Conservation (phyloP, 2,888 invertebrate species). For the Xanthia icteritia region DNA sequence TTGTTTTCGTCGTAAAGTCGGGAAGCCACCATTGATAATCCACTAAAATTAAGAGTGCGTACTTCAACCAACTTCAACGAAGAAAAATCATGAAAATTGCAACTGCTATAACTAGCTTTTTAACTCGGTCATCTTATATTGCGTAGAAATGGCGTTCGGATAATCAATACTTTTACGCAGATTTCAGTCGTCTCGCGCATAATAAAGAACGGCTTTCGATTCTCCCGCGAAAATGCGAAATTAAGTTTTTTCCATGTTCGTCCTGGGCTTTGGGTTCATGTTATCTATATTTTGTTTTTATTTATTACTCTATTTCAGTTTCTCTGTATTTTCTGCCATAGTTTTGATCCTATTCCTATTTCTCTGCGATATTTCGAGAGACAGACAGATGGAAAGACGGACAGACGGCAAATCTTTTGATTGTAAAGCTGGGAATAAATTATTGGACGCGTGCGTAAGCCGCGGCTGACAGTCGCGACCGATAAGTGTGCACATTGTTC, state of each 20-base stretch:
- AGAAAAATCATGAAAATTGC: not conserved
- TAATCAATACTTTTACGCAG: conserved; percentile 71
- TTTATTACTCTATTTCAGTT: too few relatives aligned
- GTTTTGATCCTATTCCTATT: not conserved
- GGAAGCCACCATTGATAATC: conserved; percentile 22
- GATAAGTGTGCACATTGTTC: too few relatives aligned
- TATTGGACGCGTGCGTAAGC: too few relatives aligned
- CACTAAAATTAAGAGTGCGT: conserved; percentile 11
- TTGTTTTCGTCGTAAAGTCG: conserved; percentile 57
- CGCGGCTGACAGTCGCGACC: too few relatives aligned
- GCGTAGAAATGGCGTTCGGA: conserved; percentile 68
- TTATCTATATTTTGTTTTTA: not conserved
- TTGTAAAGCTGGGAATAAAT: too few relatives aligned
- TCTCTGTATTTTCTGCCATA: too few relatives aligned
- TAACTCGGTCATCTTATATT: conserved; percentile 59
- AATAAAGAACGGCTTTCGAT: not conserved
- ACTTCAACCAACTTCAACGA: not conserved
- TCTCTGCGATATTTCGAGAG: not conserved
- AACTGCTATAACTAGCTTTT: conserved; percentile 4
- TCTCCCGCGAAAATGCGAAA: conserved; percentile 37
- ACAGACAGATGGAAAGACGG: not conserved
- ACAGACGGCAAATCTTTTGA: too few relatives aligned
- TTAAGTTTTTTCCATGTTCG: not conserved
- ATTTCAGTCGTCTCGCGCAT: conserved; percentile 20
- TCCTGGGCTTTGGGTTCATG: not conserved